Conservation (phyloP, 2,113 vertebrate species). For the Spea multiplicata region DNA sequence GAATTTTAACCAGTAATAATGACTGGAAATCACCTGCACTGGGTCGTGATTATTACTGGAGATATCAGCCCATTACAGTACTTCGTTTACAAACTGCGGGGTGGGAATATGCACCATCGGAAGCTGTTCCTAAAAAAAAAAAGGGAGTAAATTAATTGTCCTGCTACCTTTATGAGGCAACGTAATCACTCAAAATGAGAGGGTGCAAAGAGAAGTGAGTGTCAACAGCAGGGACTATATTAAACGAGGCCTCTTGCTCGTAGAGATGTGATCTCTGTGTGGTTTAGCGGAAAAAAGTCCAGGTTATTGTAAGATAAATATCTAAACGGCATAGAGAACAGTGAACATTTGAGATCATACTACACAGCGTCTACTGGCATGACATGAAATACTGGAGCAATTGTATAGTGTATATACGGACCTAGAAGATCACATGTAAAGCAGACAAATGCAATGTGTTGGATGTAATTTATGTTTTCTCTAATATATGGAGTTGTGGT, state of each 20-base stretch:
- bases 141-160: too few species aligned
- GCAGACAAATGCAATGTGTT: conserved; percentile 62
- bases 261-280: neutral
- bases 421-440: conserved; percentile 53
- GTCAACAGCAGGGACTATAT: too few species aligned
- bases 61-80: too few species aligned
- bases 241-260: neutral
- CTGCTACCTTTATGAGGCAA: too few species aligned
- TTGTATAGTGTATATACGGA: conserved; percentile 59
- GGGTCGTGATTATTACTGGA: too few species aligned
- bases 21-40: neutral
- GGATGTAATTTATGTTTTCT: conserved; percentile 77
- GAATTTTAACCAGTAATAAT: neutral
- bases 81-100: too few species aligned
- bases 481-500: conserved; percentile 69
- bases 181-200: too few species aligned
- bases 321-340: neutral
- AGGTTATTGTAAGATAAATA: neutral
- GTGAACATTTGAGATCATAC: conserved; percentile 4
- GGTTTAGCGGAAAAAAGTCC: neutral
- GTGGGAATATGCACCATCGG: too few species aligned
- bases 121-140: too few species aligned
- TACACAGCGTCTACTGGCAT: conserved; percentile 16
- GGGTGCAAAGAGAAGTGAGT: too few species aligned
- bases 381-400: conserved; percentile 59